Evolutionary conservation across 2,113 vertebrate genomes (phyloP).

Genomic region (Macrotus californicus): DNA sequence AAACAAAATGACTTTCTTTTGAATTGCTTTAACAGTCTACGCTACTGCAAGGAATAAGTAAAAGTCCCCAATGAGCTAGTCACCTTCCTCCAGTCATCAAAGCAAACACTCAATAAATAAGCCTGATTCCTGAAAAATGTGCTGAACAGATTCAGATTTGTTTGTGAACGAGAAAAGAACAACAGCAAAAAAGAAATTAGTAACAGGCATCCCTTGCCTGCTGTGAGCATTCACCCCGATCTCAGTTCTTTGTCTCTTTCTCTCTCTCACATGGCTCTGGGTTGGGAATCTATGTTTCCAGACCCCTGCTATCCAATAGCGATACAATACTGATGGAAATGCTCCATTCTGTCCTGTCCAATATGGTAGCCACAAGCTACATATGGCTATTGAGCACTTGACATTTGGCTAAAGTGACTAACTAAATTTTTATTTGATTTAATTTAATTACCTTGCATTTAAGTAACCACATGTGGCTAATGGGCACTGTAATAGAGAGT

Average conservation of each 20-base stretch:
- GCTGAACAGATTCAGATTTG: neutral
- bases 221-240: neutral
- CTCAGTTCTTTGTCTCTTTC: neutral
- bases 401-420: neutral
- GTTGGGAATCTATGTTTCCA: neutral
- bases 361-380: neutral
- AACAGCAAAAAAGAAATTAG: neutral
- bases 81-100: neutral
- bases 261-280: neutral
- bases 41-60: conserved; percentile 57
- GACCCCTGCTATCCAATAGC: neutral
- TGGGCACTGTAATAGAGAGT: neutral
- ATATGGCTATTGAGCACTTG: neutral
- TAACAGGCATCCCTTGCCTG: accelerated
- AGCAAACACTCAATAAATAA: neutral
- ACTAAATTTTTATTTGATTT: neutral
- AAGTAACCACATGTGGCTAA: neutral
- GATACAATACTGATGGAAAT: neutral
- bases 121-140: conserved; percentile 16
- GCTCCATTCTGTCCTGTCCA: neutral
- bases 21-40: conserved; percentile 37
- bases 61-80: conserved; percentile 22
- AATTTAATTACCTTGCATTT: conserved; percentile 27
- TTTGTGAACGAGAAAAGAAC: neutral
- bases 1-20: conserved; percentile 30